Conservation (phyloP, 1,140 invertebrate genomes). For the Ridgeia piscesae region DNA sequence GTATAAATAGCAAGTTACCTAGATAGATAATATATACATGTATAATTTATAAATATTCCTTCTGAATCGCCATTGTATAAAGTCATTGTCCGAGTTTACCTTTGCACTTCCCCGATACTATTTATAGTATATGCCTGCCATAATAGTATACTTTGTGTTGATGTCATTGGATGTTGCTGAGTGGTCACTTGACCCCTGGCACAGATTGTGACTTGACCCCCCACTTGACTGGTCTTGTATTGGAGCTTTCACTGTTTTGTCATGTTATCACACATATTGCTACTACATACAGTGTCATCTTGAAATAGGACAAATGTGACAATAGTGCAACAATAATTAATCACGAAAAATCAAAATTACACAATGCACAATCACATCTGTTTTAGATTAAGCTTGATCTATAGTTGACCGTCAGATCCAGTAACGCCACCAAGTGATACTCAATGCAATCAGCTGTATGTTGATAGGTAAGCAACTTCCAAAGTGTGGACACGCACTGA, state of each 20-base stretch:
- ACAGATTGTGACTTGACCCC: not conserved
- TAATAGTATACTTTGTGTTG: not conserved
- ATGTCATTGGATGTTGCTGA: not conserved
- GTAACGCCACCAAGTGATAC: not conserved
- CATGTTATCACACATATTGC: not conserved
- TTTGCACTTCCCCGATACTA: not conserved
- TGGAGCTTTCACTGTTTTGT: not conserved
- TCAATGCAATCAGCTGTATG: not conserved
- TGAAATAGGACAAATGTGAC: not conserved
- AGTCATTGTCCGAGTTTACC: too few species aligned
- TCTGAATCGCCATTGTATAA: not conserved
- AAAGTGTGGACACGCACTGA: too few species aligned
- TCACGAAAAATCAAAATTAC: not conserved
- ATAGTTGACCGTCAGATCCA: not conserved
- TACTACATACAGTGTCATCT: not conserved
- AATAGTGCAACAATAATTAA: not conserved
- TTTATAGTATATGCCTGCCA: not conserved
- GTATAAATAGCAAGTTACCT: not conserved
- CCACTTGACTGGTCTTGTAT: not conserved
- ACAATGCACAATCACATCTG: not conserved
- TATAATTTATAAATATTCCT: not conserved
- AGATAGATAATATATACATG: not conserved
- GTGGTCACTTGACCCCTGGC: not conserved
- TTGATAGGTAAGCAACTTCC: not conserved
- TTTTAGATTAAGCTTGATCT: not conserved